phyloP scores from a whole-genome alignment of 1,140 invertebrate species.

The Chironomus striatipennis region DNA sequence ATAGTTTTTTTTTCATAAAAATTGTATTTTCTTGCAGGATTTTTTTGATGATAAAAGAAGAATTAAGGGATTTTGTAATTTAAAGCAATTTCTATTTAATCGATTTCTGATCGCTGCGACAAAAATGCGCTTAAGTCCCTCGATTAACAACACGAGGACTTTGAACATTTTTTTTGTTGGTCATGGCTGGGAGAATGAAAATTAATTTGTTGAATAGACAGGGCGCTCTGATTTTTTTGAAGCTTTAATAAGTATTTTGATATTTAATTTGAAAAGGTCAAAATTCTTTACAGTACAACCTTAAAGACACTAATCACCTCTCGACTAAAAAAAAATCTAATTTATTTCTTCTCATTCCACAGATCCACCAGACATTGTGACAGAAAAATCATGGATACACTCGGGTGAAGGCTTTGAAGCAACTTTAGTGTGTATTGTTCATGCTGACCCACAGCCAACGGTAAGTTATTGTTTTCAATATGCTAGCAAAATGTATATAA shows the following conservation, averaged over 20 bases:
- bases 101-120: too few species aligned
- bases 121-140: too few species aligned
- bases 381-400: conserved; percentile 62
- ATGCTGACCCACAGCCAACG: conserved; percentile 61
- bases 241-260: too few species aligned
- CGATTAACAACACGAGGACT: too few species aligned
- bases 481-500: not conserved
- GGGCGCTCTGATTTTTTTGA: not conserved
- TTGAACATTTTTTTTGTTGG: too few species aligned
- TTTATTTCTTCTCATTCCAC: conserved; percentile 36
- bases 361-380: conserved; percentile 59
- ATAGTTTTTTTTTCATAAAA: too few species aligned
- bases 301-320: not conserved
- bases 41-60: too few species aligned
- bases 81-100: too few species aligned
- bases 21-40: too few species aligned
- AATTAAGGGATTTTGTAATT: too few species aligned
- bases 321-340: not conserved
- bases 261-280: too few species aligned
- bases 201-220: not conserved
- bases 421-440: conserved; percentile 61
- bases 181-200: not conserved
- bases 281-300: too few species aligned
- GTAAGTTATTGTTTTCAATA: conserved; percentile 39
- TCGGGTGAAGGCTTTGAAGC: conserved; percentile 63